Evolutionary conservation across 2,888 invertebrate species (phyloP), one percentile per base, ranked within the genome.

Genomic region (Ichneumoninae sp.): DNA sequence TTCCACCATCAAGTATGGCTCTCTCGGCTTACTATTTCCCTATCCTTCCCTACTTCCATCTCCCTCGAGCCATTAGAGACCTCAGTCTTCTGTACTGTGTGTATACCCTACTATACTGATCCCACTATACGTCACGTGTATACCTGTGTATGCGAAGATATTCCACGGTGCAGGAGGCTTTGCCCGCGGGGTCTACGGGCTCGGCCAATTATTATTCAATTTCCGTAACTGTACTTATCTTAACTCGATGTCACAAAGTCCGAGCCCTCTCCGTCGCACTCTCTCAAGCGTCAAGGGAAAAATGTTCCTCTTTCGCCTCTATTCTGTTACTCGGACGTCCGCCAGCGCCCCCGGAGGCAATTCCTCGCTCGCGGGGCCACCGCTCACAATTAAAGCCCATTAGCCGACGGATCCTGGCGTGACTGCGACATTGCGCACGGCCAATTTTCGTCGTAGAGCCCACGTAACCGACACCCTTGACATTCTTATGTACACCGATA

Each of bases 191-290:
- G 69, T 54, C 26, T 78, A 57, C 65, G 77, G 81, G 79, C 70
- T 74, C 81, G 88, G 88, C 90, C 92, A 92, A 92, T 92, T 92
- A 91, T 92, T 91, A 91, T 92, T 92, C 92, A 91, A 92, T 92
- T 93, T 93, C 91, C 92, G 90, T 91, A 90, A 91, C 89, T 87
- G 88, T 89, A 89, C 87, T 91, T 91, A 91, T 92, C 91, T 91
- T 88, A 89, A 90, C 88, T 86, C 89, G 90, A 91, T 92, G 92
- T 92, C 91, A 89, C 92, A 91, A 93, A 87, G 88, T 86, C 79
- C 40, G 84, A 79, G 71, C 22, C 13, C 44, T 33, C 70, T 70
- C 52, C 13, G n/a, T 33, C 70, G 16, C 19, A 52, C 70, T 70
- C n/a, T 16, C 40, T 52, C 16, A 16, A 13, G 66, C 22, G 57